Evolutionary conservation across 2,113 vertebrate species (phyloP).

Genomic region (Myotis lucifugus): DNA sequence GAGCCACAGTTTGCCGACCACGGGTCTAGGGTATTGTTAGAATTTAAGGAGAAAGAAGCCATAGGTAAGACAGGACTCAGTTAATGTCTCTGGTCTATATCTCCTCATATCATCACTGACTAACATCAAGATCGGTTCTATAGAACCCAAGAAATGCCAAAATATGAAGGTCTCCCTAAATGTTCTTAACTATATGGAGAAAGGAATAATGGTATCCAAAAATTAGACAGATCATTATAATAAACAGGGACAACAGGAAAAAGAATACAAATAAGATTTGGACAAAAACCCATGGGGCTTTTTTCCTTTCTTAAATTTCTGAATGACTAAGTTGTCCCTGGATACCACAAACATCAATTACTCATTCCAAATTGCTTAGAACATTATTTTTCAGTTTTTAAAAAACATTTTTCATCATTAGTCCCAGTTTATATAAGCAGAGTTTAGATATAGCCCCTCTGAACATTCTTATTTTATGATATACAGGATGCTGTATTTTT

Average conservation of each 20-base stretch:
- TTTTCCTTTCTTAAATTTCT: constrained; percentile 61
- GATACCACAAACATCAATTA: constrained; percentile 44
- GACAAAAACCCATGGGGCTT: constrained; percentile 2
- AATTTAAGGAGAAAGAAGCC: neutral
- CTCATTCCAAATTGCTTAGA: constrained; percentile 56
- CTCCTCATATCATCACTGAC: neutral
- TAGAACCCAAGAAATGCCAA: neutral
- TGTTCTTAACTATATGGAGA: neutral
- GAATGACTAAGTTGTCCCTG: constrained; percentile 68
- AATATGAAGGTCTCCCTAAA: neutral
- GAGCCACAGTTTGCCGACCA: too few species aligned
- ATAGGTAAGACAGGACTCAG: neutral
- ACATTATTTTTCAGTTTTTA: constrained; percentile 46
- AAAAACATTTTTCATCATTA: constrained; percentile 43
- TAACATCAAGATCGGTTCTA: neutral
- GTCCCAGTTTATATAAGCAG: constrained; percentile 39
- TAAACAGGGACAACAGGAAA: constrained; percentile 8
- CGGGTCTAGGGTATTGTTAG: neutral
- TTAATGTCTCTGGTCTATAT: neutral
- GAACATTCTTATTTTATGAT: constrained; percentile 60
- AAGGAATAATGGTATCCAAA: neutral
- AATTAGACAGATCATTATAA: constrained; percentile 11
- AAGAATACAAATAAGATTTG: constrained; percentile 46
- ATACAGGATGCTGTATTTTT: constrained; percentile 34
- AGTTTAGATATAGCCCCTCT: constrained; percentile 22